Evolutionary conservation across 2,113 vertebrate species (phyloP), one percentile per base, ranked within the genome.

Genomic region (Prochilodus magdalenae): DNA sequence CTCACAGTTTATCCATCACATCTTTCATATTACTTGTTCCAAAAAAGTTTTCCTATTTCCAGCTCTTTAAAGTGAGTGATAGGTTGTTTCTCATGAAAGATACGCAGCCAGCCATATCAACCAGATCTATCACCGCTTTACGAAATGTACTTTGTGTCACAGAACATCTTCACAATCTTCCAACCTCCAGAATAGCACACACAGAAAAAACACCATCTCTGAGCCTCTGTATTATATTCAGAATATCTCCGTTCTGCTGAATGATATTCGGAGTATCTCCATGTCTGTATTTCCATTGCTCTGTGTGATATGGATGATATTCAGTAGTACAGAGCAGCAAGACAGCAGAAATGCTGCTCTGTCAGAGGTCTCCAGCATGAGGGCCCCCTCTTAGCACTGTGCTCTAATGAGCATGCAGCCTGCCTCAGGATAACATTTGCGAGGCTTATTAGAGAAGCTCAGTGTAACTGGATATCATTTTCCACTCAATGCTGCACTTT

Each of bases 381-480:
- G 49, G 22, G 40, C 27, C 51, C 70, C 27, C 57, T 85, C 30
- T 63, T 29, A 33, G 57, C 24, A 47, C 70, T n/a, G 71, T 60
- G 60, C 77, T 73, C 60, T 76, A 75, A 63, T 76, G 59, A 83
- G 77, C 67, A 51, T 36, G 59, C 44, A 44, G 30, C 73, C 24
- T 24, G 77, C 84, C 84, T 80, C 59, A 73, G 84, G 84, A 63
- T 77, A 80, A 73, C 65, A 76, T 80, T 86, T 83, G 72, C 63
- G 74, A 83, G 49, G 84, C 80, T 86, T 86, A 83, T 86, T 80
- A 86, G 66, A 36, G 67, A 67, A 66, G 75, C 75, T 78, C 57
- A 11, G 69, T 77, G 75, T 30, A 81, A 78, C 79, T 67, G 70
- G 26, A 81, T 72, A 66, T n/a, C 75, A 65, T 76, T 77, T 49